Conservation (phyloP, 2,888 invertebrate genomes). For the Epistrophella euchroma region DNA sequence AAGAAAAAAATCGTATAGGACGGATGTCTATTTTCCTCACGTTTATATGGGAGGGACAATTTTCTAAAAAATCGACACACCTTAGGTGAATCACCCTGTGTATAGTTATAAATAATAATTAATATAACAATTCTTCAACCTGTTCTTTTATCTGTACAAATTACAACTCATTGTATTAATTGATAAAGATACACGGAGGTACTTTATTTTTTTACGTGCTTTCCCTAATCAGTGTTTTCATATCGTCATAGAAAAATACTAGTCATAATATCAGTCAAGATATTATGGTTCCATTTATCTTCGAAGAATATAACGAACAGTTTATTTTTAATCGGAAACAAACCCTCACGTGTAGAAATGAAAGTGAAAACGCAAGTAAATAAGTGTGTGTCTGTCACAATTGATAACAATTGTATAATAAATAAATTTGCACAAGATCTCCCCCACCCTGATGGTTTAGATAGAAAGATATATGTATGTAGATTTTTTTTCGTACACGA, state of each 20-base stretch:
- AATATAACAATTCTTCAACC: neutral
- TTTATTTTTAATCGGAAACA: neutral
- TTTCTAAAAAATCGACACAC: too few species aligned
- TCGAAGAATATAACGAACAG: neutral
- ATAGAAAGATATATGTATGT: too few species aligned
- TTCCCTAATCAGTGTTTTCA: neutral
- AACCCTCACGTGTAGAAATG: neutral
- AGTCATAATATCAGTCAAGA: neutral
- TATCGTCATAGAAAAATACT: neutral
- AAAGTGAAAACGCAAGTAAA: conserved; percentile 24
- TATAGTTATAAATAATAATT: neutral
- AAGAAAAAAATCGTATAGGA: too few species aligned
- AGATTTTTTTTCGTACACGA: neutral
- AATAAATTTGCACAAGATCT: neutral
- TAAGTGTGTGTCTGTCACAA: neutral
- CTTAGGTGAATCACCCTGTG: too few species aligned
- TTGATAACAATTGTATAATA: conserved; percentile 26
- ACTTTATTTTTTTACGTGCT: neutral
- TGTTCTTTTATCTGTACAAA: neutral
- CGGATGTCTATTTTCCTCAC: too few species aligned
- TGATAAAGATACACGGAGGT: neutral
- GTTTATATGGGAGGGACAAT: too few species aligned
- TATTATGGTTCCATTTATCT: neutral
- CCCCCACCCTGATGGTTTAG: neutral
- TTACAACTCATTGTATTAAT: conserved; percentile 9